These are phyloP conservation scores for Lampris incognitus DNA, from an alignment of 2,113 vertebrate species.

Conservation along the genomic window DNA sequence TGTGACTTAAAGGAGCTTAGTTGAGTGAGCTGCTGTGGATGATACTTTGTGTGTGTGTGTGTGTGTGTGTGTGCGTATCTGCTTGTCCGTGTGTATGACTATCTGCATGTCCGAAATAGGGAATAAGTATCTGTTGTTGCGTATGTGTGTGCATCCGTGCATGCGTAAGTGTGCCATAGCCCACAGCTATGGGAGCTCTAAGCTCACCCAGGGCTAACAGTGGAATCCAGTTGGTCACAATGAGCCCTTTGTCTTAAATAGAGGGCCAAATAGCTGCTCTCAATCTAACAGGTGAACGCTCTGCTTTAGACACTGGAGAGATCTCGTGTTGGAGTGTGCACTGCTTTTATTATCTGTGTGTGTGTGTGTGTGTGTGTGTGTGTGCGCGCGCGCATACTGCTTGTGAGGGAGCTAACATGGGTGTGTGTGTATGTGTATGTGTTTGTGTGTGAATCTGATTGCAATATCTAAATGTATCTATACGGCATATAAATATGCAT, in stretches of 20 bases:
- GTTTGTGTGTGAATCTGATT: neutral
- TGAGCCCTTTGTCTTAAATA: slow-evolving; percentile 51
- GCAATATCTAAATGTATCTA: neutral
- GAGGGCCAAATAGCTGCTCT: slow-evolving; percentile 5
- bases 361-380: slow-evolving; percentile 6
- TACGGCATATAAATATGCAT: neutral
- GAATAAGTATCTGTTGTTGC: too few species aligned
- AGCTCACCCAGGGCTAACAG: slow-evolving; percentile 45
- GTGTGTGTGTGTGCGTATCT: neutral
- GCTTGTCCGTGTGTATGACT: neutral
- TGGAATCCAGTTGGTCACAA: slow-evolving; percentile 56
- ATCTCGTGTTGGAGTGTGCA: slow-evolving; percentile 16
- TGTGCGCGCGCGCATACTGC: neutral
- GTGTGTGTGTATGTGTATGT: neutral
- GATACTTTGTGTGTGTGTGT: neutral
- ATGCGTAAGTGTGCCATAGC: neutral
- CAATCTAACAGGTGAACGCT: slow-evolving; percentile 41
- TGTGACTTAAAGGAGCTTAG: too few species aligned
- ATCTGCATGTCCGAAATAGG: neutral
- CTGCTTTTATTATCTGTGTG: slow-evolving; percentile 14
- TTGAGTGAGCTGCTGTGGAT: neutral
- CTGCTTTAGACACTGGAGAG: neutral
- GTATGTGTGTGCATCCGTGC: neutral
- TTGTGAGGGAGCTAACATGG: neutral
- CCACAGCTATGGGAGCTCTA: slow-evolving; percentile 7